phyloP scores from a whole-genome alignment of 2,113 vertebrate genomes.

The Indri indri region DNA sequence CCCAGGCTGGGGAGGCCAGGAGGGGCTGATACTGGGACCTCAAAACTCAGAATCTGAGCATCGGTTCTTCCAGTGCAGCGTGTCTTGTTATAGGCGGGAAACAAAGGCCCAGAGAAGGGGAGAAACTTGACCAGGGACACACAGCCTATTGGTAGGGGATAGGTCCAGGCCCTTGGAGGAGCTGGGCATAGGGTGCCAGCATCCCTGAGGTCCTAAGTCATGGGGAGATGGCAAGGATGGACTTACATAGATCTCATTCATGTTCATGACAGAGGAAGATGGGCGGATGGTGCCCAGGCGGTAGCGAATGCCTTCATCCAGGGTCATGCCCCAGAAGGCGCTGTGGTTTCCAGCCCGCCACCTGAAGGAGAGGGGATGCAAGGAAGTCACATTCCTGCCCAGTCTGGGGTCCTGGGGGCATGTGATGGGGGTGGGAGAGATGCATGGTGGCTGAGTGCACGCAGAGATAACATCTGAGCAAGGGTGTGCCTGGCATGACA shows the following conservation, averaged over 20 bases:
- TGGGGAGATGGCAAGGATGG: neutral
- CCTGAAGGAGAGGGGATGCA: conserved; percentile 74
- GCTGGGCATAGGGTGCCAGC: neutral
- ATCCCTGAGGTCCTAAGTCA: neutral
- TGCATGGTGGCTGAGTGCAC: rapidly evolving
- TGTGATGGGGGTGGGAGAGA: neutral
- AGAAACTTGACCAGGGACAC: neutral
- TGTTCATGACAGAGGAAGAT: conserved; percentile 92
- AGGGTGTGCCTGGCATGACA: rapidly evolving
- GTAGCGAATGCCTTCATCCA: conserved; percentile 93
- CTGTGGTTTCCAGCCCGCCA: conserved; percentile 96
- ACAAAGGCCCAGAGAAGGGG: neutral
- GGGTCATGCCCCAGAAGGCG: conserved; percentile 93
- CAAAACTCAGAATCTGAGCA: neutral
- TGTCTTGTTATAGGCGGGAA: neutral
- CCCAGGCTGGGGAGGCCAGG: conserved; percentile 54
- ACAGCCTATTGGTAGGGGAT: neutral
- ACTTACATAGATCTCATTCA: conserved; percentile 97
- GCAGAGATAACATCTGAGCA: neutral
- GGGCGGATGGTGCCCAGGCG: conserved; percentile 95
- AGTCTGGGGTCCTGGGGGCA: neutral
- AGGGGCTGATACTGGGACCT: neutral
- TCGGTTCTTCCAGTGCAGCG: neutral
- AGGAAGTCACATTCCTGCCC: neutral
- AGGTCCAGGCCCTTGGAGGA: neutral